A percentile compares a stretch with the other conserved stretches of the same genome.
phyloP scores from a whole-genome alignment of 1,140 invertebrate species.

The Trachymyrmex septentrionalis region DNA sequence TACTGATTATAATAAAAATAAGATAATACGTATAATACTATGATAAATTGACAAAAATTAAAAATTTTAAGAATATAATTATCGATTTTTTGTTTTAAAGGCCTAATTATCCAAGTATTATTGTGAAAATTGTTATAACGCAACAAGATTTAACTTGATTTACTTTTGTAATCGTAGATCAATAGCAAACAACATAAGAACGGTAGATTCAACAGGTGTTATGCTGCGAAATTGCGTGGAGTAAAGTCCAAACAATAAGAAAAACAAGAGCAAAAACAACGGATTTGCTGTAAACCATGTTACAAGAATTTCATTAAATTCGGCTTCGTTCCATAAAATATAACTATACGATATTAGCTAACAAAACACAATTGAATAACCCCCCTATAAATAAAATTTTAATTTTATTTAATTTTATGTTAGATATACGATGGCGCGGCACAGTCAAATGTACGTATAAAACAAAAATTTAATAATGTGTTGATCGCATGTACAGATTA shows the following conservation, averaged over 20 bases:
- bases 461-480: conserved; percentile 7
- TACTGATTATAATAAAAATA: background rate
- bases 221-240: conserved; percentile 51
- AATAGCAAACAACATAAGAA: conserved; percentile 46
- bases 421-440: background rate
- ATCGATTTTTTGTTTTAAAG: background rate
- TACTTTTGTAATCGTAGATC: background rate
- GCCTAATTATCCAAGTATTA: background rate
- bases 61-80: background rate
- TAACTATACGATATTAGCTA: background rate
- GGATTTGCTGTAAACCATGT: background rate
- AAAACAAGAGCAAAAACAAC: conserved; percentile 16
- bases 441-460: background rate
- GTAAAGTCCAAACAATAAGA: conserved; percentile 8
- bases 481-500: background rate
- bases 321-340: background rate
- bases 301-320: conserved; percentile 39
- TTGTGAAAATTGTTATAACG: conserved; percentile 35
- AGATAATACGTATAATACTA: background rate
- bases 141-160: conserved; percentile 30
- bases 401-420: conserved; percentile 20
- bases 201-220: conserved; percentile 71
- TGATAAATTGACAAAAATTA: background rate
- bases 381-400: conserved; percentile 1
- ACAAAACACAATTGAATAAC: background rate